Evolutionary conservation across 1,140 invertebrate genomes (phyloP), one percentile per base, ranked within the genome.

Genomic region (Diorhabda sublineata): DNA sequence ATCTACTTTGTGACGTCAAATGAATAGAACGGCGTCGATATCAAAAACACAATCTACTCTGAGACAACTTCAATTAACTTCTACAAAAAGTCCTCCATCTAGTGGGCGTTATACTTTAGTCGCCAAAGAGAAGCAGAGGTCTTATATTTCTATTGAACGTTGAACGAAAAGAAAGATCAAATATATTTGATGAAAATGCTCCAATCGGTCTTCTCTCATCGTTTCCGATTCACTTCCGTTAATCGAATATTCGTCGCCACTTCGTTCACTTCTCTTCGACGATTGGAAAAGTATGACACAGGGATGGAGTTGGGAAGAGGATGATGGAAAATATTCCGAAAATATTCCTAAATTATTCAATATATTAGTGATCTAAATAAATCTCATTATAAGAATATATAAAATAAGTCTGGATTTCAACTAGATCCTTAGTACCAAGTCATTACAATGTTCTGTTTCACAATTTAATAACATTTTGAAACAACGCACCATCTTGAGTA

Each of bases 241-340:
- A 73, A 73, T 73, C 70, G 72, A 73, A 71, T 73, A 69, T 69
- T 73, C 72, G 67, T 71, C 72, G 70, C 65, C 72, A 71, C 69
- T 71, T 71, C 65, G 65, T 56, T 67, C 58, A 47, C 58, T 61
- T 62, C 45, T 68, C 59, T n/a, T 52, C 47, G 6, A 6, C 2
- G 47, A 52, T 52, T 52, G 6, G 47, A 52, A 52, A n/a, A 4
- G 47, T 8, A n/a, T n/a, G 47, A 52, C 47, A 8, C 47, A 52
- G n/a, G 47, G 47, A 52, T 8, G 47, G 47, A 52, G 47, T 6
- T n/a, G 47, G 4, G 11, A 42, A 42, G 11, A 43, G 11, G 8
- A n/a, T 26, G 26, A 26, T 26, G 26, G 26, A 26, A 26, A 26
- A 26, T 26, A 26, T 26, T 26, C 26, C 26, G 26, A 26, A 26